phyloP scores from a whole-genome alignment of 2,888 invertebrate genomes.

The Halocaridina rubra region DNA sequence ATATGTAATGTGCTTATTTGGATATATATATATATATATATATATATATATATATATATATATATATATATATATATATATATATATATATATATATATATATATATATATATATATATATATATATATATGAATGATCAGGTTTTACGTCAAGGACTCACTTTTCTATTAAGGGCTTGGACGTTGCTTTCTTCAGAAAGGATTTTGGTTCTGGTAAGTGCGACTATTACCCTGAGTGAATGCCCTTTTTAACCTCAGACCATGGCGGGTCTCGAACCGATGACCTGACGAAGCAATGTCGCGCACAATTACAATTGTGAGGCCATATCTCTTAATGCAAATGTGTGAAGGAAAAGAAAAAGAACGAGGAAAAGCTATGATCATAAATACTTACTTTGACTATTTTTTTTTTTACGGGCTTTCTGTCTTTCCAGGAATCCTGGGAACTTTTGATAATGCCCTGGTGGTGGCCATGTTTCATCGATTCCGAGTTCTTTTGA shows the following conservation, averaged over 20 bases:
- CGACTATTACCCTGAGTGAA: no score
- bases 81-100: not conserved
- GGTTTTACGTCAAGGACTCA: no score
- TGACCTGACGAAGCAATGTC: no score
- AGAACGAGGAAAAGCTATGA: no score
- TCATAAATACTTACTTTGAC: not conserved
- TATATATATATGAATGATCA: not conserved
- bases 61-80: not conserved
- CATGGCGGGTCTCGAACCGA: no score
- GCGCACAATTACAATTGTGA: no score
- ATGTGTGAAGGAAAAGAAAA: no score
- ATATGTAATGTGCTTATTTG: not conserved
- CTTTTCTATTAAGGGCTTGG: no score
- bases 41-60: not conserved
- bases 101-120: not conserved
- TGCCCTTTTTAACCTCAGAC: no score
- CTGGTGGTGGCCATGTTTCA: constrained; percentile 50
- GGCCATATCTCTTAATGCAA: no score
- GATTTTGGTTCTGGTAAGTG: no score
- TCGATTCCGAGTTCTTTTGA: constrained; percentile 35
- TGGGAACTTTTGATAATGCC: constrained; percentile 48
- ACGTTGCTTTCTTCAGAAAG: no score
- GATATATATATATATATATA: constrained; percentile 1
- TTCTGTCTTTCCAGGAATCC: constrained; percentile 15
- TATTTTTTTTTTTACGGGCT: not conserved